These are phyloP conservation scores for Megalurothrips usitatus DNA, from an alignment of 2,888 invertebrate species.

Conservation along the genomic window DNA sequence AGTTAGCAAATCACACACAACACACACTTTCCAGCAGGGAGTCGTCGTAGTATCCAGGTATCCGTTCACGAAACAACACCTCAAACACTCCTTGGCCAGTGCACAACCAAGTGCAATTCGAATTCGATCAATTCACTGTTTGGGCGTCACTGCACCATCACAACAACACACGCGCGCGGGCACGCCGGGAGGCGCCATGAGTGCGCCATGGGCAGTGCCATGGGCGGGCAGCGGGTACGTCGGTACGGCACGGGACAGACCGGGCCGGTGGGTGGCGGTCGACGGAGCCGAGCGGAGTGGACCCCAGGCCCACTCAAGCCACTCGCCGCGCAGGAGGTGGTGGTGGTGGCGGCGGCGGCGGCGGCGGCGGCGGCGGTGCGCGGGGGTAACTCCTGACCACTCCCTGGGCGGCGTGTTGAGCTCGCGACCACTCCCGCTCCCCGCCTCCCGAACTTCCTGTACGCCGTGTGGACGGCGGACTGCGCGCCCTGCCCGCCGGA, in stretches of 20 bases:
- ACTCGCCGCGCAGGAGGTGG: not conserved
- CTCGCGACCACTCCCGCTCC: not conserved
- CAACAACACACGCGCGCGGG: not conserved
- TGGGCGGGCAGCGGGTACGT: not conserved
- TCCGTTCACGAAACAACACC: not conserved
- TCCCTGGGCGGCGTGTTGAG: slow-evolving; percentile 11
- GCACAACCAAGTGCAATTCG: too few relatives aligned
- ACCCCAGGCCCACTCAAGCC: not conserved
- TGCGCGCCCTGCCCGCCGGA: not conserved
- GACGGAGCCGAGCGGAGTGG: not conserved
- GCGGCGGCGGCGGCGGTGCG: not conserved
- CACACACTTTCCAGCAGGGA: too few relatives aligned
- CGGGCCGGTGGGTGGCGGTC: not conserved
- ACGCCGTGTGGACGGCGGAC: not conserved
- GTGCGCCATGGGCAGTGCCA: not conserved
- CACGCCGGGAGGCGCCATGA: not conserved
- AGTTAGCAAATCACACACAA: too few relatives aligned
- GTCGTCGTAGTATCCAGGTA: slow-evolving; percentile 8
- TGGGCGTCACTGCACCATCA: not conserved
- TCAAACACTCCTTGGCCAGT: too few relatives aligned
- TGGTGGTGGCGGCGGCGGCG: not conserved
- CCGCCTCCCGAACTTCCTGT: not conserved
- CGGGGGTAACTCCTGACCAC: slow-evolving; percentile 4
- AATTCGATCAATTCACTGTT: too few relatives aligned
- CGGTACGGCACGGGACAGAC: not conserved